Base-by-base conservation (phyloP, 2,113 vertebrate species). In the Polypterus bichir region DNA sequence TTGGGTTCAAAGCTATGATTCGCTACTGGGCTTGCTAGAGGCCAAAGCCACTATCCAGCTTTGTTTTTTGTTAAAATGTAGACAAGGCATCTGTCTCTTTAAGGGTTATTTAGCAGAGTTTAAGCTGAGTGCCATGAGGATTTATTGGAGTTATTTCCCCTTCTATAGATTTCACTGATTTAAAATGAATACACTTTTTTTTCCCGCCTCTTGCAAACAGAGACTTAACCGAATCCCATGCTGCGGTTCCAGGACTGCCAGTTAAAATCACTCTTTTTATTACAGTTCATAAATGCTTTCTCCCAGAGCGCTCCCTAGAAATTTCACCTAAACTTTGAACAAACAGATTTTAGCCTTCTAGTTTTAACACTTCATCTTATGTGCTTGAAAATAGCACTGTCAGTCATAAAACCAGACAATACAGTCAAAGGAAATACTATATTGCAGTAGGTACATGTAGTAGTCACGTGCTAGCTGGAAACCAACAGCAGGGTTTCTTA, bases 221-320 rank as follows among this genome's bases (percentile, higher is more conserved):
- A 91, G 85, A 87, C 88, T 89, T 89, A 88, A 80, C 83, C 85
- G 83, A 86, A 85, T 83, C 87, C 83, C 81, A 70, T 69, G 80
- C 79, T 83, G 69, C 76, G 76, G 81, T 83, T 71, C 74, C 74
- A 65, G 85, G 83, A 87, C 92, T 86, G 88, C 80, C 90, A 86
- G 78, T 89, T 90, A 93, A 97, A 97, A 97, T 97, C 91, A 97
- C 92, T 94, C 88, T 95, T 97, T 98, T 97, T 97, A 97, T 97
- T 98, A 96, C 93, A 92, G 92, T 96, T 98, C 93, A 94, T 97
- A 95, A 96, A 97, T 88, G 91, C 84, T 72, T 80, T 78, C 82
- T 93, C 91, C 92, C 91, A 54, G 68, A 79, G 89, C 85, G 86
- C 89, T 86, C 82, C 80, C 66, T 69, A 75, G 89, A 91, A 92